phyloP scores from a whole-genome alignment of 2,113 vertebrate species.

The Agapornis roseicollis region DNA sequence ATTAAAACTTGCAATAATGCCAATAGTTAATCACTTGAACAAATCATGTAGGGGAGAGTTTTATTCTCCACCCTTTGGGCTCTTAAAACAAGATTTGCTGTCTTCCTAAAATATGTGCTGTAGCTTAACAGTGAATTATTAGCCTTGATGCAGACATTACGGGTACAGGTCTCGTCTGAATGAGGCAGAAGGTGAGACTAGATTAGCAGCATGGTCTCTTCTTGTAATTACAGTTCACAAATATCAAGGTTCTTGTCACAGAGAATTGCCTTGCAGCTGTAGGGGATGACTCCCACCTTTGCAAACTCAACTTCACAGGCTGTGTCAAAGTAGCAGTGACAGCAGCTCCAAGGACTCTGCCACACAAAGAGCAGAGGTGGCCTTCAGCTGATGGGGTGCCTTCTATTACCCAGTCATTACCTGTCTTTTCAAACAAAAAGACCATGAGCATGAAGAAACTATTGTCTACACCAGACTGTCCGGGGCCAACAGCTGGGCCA shows the following conservation, averaged over 20 bases:
- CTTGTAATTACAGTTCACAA: conserved; percentile 19
- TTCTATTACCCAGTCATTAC: background rate
- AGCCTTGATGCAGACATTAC: conserved; percentile 24
- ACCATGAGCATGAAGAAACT: background rate
- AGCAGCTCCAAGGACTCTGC: background rate
- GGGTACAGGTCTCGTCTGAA: background rate
- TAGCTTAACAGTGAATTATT: conserved; percentile 26
- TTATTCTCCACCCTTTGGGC: background rate
- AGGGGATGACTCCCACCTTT: background rate
- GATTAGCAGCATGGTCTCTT: conserved; percentile 12
- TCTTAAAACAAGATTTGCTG: conserved; percentile 20
- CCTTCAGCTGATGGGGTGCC: background rate
- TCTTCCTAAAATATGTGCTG: background rate
- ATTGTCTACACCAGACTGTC: background rate
- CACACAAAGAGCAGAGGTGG: background rate
- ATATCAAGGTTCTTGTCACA: background rate
- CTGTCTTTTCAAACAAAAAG: background rate
- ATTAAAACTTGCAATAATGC: background rate
- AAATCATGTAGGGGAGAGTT: background rate
- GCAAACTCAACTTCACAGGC: background rate
- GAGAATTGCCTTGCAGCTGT: background rate
- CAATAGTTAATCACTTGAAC: conserved; percentile 19
- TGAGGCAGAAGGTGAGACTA: conserved; percentile 39
- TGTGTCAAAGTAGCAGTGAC: background rate
- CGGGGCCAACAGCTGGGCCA: background rate